Conservation (phyloP, 1,140 invertebrate genomes). For the Amyelois transitella region DNA sequence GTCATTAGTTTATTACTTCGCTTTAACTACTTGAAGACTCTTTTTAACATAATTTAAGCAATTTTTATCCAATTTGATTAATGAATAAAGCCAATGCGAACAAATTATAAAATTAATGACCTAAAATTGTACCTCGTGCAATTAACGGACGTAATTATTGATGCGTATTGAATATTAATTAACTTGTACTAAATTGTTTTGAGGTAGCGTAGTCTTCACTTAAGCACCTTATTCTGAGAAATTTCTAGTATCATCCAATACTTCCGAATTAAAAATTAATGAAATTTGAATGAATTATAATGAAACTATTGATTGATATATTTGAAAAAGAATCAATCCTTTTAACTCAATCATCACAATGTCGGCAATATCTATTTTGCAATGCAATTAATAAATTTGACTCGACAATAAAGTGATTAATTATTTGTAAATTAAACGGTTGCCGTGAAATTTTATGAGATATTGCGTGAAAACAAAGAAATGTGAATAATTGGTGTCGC, state of each 20-base stretch:
- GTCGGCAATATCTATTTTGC: not conserved
- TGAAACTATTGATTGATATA: not conserved
- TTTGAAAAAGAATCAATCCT: not conserved
- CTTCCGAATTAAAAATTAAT: no score
- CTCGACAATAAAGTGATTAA: not conserved
- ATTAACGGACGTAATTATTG: not conserved
- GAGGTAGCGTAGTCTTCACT: not conserved
- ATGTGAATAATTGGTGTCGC: slow-evolving; percentile 33
- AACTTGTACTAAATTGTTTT: not conserved
- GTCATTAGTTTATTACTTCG: no score
- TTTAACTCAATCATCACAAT: not conserved
- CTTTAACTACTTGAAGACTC: no score
- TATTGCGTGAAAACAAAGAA: slow-evolving; percentile 31
- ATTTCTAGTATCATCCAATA: no score
- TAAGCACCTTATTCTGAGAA: no score
- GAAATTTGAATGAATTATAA: no score
- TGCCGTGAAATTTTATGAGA: not conserved
- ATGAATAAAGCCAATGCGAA: not conserved
- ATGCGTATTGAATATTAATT: not conserved
- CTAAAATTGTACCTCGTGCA: not conserved
- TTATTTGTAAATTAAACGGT: not conserved
- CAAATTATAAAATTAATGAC: not conserved
- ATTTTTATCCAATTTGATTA: no score
- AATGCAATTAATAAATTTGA: not conserved
- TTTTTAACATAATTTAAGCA: no score